These are phyloP conservation scores for Lepidurus arcticus DNA, from an alignment of 1,140 invertebrate genomes.

Conservation along the genomic window DNA sequence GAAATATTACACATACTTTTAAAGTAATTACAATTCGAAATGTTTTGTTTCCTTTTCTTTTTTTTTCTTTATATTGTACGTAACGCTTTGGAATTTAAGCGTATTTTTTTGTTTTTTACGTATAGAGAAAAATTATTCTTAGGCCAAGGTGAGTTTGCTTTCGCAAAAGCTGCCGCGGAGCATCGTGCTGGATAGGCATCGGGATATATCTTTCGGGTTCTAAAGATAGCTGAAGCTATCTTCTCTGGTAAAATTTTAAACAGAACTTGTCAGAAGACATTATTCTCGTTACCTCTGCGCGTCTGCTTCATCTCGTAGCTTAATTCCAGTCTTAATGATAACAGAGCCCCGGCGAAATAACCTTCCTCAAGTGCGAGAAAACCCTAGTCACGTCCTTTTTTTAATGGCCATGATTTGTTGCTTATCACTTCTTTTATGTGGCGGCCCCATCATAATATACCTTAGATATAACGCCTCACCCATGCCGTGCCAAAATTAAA, in stretches of 20 bases:
- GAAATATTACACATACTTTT: no score
- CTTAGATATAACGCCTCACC: not conserved
- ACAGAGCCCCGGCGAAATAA: not conserved
- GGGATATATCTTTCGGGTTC: not conserved
- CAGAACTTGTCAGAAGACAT: conserved; percentile 17
- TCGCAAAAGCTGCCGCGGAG: no score
- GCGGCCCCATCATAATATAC: conserved; percentile 1
- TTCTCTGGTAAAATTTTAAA: not conserved
- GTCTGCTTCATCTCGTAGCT: not conserved
- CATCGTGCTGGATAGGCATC: no score
- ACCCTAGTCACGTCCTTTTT: not conserved
- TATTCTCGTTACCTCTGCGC: not conserved
- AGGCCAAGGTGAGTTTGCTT: no score
- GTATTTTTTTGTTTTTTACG: no score
- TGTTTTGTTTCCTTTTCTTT: no score
- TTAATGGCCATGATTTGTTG: not conserved
- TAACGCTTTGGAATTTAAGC: no score
- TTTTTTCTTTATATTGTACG: no score
- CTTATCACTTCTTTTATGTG: not conserved
- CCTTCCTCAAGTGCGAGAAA: not conserved
- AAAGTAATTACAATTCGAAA: no score
- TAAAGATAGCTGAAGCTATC: not conserved
- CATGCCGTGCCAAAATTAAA: not conserved
- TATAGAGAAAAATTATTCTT: no score
- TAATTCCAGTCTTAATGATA: not conserved